Conservation (phyloP, 64 coral and sea anemone species). For the Trachythela sp. region DNA sequence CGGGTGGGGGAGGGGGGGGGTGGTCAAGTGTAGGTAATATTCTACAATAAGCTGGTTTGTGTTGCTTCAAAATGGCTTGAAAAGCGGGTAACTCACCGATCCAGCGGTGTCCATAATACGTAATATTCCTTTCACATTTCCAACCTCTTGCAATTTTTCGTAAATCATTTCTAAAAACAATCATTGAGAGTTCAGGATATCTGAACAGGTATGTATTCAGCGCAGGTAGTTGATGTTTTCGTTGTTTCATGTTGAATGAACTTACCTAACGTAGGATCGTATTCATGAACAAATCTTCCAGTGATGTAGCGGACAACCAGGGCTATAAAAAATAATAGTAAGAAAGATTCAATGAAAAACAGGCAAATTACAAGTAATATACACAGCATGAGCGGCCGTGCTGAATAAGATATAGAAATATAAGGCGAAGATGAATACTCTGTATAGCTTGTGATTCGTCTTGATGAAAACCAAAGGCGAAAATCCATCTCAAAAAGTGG, state of each 20-base stretch:
- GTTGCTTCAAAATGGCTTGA: not conserved
- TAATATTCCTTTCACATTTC: not conserved
- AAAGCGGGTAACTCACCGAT: not conserved
- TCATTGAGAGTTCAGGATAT: too few relatives aligned
- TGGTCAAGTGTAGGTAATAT: too few relatives aligned
- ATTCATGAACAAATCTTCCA: conserved; percentile 77
- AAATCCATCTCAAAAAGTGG: too few relatives aligned
- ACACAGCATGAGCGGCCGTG: too few relatives aligned
- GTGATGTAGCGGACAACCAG: conserved; percentile 72
- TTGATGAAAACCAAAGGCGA: too few relatives aligned
- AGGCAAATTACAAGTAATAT: too few relatives aligned
- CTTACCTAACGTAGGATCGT: conserved; percentile 81
- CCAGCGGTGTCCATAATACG: not conserved
- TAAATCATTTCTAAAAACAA: conserved; percentile 14
- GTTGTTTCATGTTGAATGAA: not conserved
- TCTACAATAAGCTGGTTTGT: not conserved
- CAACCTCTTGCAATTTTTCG: conserved; percentile 11
- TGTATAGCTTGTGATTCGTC: too few relatives aligned
- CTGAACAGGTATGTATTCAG: too few relatives aligned
- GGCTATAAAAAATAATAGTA: conserved; percentile 33
- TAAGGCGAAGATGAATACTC: too few relatives aligned
- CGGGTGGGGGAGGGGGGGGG: too few relatives aligned
- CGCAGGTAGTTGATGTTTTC: too few relatives aligned
- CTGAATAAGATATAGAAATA: too few relatives aligned
- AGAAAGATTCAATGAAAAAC: not conserved